phyloP scores from a whole-genome alignment of 2,797 vertebrate genomes.

The Clarias fuscus region DNA sequence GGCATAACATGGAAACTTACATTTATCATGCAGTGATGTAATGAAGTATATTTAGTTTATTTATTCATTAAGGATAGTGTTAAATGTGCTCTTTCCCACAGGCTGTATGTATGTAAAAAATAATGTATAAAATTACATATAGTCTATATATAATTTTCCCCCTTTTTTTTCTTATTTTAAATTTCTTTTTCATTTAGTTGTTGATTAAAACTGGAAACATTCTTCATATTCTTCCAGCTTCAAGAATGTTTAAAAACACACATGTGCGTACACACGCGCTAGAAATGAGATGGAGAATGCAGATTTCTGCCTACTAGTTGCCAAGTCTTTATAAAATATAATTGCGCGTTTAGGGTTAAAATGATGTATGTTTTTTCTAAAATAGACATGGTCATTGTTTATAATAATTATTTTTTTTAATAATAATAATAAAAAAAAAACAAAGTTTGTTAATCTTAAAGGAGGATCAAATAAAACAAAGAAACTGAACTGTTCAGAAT shows the following conservation, averaged over 20 bases:
- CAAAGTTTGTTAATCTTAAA: background rate
- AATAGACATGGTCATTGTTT: too few relatives aligned
- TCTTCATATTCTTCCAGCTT: background rate
- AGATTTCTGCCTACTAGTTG: background rate
- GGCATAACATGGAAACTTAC: background rate
- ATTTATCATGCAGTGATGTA: too few relatives aligned
- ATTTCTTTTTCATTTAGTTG: background rate
- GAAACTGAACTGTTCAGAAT: background rate
- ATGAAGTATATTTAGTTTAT: too few relatives aligned
- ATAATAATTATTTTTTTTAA: background rate
- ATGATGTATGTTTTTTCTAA: background rate
- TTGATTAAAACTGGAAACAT: background rate
- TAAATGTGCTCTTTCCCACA: background rate
- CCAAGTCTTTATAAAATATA: background rate
- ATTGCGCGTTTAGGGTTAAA: background rate
- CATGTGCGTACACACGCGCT: background rate
- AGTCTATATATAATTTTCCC: too few relatives aligned
- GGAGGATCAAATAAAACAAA: background rate
- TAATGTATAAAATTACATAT: too few relatives aligned
- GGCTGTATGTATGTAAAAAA: background rate
- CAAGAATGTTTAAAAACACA: background rate
- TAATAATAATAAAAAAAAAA: background rate
- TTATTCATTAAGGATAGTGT: background rate
- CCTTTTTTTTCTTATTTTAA: background rate
- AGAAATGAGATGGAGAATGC: background rate